phyloP scores from a whole-genome alignment of 2,797 vertebrate genomes.

The Dipus sagitta region DNA sequence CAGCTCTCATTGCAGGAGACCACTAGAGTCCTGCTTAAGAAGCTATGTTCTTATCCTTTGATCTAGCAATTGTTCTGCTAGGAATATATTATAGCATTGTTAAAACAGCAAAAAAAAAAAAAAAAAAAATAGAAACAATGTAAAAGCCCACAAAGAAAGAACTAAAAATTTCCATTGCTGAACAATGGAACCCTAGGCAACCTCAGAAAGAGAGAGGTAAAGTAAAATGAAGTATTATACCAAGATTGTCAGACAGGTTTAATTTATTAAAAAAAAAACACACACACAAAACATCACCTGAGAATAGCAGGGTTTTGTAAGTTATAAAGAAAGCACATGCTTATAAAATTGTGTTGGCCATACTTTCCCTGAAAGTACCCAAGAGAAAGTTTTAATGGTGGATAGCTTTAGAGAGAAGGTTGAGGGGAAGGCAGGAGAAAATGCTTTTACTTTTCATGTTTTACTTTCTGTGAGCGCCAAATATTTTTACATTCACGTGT shows the following conservation, averaged over 20 bases:
- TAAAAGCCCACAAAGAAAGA: not conserved
- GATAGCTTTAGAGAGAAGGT: not conserved
- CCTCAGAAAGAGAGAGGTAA: not conserved
- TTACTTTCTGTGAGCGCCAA: not conserved
- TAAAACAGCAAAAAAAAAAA: not conserved
- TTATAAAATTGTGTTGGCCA: not conserved
- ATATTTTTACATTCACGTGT: not conserved
- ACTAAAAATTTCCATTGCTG: constrained; percentile 23
- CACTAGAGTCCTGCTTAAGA: not conserved
- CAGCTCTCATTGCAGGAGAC: not conserved
- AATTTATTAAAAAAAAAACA: not conserved
- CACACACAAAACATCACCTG: not conserved
- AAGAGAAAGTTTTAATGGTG: constrained; percentile 16
- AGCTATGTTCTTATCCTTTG: not conserved
- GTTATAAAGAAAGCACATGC: not conserved
- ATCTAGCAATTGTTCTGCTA: constrained; percentile 18
- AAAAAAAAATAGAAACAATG: not conserved
- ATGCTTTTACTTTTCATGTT: not conserved
- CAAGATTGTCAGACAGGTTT: not conserved
- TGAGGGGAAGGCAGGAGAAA: not conserved
- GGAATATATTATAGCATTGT: not conserved
- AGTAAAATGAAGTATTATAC: not conserved
- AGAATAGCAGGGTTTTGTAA: constrained; percentile 9
- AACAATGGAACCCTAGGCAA: not conserved
- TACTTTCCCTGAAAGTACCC: not conserved